phyloP scores from a whole-genome alignment of 2,888 invertebrate genomes.

The Amorpha juglandis region DNA sequence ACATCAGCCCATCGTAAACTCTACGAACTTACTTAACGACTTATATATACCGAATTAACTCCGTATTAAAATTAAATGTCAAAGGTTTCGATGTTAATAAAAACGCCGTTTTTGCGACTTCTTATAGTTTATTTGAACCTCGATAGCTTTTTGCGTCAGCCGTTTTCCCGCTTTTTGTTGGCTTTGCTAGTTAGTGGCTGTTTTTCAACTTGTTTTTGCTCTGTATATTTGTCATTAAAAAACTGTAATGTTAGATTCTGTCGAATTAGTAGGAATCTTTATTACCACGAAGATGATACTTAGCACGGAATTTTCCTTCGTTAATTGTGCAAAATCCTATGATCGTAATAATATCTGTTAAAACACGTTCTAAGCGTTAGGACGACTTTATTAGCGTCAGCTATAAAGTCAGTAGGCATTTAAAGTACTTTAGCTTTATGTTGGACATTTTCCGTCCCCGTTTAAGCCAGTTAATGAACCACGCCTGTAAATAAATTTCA shows the following conservation, averaged over 20 bases:
- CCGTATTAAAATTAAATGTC: constrained; percentile 27
- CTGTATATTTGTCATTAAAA: background rate
- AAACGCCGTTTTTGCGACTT: constrained; percentile 26
- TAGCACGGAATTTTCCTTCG: constrained; percentile 6
- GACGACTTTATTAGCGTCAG: background rate
- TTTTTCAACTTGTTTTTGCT: constrained; percentile 12
- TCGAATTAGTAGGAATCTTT: constrained; percentile 4
- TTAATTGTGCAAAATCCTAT: constrained; percentile 5
- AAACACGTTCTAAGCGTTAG: background rate
- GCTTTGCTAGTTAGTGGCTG: background rate
- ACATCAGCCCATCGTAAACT: constrained; percentile 18
- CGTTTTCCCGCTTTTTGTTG: constrained; percentile 22
- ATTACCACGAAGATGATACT: background rate
- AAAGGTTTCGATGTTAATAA: constrained; percentile 34
- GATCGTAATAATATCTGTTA: background rate
- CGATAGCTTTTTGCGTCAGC: constrained; percentile 13
- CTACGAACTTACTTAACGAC: background rate
- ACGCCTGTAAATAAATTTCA: constrained; percentile 12
- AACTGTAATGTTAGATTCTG: constrained; percentile 2
- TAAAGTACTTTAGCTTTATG: background rate
- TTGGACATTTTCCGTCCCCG: background rate
- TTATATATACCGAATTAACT: background rate
- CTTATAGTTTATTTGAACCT: constrained; percentile 17
- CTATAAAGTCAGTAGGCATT: background rate
- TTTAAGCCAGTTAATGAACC: constrained; percentile 4